Conservation (phyloP, 1,140 invertebrate species). For the Drosophila oshimai region DNA sequence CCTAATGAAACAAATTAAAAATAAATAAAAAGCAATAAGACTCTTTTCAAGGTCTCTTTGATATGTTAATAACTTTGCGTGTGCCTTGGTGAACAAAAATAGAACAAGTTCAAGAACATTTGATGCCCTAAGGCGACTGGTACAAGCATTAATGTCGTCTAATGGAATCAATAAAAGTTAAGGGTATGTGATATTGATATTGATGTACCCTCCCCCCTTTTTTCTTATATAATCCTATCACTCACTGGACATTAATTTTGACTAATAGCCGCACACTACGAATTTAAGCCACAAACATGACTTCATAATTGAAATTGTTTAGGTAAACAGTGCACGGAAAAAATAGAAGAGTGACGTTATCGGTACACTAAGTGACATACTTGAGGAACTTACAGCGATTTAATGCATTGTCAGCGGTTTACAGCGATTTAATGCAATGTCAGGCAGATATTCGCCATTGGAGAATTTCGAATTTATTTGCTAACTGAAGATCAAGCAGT, state of each 20-base stretch:
- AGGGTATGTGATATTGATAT: background rate
- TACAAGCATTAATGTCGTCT: slow-evolving; percentile 8
- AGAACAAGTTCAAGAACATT: slow-evolving; percentile 28
- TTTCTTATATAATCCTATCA: slow-evolving; percentile 7
- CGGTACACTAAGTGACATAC: slow-evolving; percentile 28
- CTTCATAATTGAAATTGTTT: slow-evolving; percentile 37
- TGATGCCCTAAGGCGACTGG: slow-evolving; percentile 18
- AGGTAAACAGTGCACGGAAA: slow-evolving; percentile 44
- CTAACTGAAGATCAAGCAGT: background rate
- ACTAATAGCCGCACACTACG: slow-evolving; percentile 6
- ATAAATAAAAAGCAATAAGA: slow-evolving; percentile 10
- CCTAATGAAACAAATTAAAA: slow-evolving; percentile 6
- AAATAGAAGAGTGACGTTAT: slow-evolving; percentile 69
- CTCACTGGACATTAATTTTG: slow-evolving; percentile 11
- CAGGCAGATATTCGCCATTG: background rate
- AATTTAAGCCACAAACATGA: slow-evolving; percentile 22
- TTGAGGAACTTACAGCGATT: slow-evolving; percentile 9
- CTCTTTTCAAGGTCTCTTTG: background rate
- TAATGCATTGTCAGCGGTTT: background rate
- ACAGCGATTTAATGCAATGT: background rate
- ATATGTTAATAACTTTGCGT: slow-evolving; percentile 15
- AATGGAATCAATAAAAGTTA: slow-evolving; percentile 18
- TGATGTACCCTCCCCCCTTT: background rate
- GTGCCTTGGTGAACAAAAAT: slow-evolving; percentile 12
- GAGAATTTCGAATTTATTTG: background rate